phyloP scores from a whole-genome alignment of 1,140 invertebrate species.

The Spodoptera frugiperda region DNA sequence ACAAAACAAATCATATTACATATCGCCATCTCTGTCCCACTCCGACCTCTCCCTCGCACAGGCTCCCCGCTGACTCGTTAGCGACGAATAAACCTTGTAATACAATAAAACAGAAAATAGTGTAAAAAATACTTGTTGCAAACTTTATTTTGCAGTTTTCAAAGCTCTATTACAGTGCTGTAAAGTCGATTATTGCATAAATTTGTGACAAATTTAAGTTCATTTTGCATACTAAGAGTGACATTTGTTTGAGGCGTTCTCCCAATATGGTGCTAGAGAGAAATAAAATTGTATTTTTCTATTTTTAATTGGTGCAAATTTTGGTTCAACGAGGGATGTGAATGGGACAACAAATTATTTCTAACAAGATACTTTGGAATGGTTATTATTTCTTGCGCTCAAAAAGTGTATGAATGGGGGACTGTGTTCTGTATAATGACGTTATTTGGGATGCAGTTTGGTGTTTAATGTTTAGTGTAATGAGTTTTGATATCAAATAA shows the following conservation, averaged over 20 bases:
- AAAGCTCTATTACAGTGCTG: not conserved
- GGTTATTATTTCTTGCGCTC: slow-evolving; percentile 14
- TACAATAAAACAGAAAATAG: slow-evolving; percentile 80
- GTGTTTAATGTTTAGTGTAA: too few species aligned
- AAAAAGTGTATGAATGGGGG: not conserved
- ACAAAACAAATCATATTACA: slow-evolving; percentile 69
- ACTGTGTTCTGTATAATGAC: not conserved
- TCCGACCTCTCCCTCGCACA: slow-evolving; percentile 51
- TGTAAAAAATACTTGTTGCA: slow-evolving; percentile 72
- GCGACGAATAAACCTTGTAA: slow-evolving; percentile 78
- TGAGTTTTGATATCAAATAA: too few species aligned
- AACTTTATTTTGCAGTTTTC: slow-evolving; percentile 34
- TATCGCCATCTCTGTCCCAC: slow-evolving; percentile 54
- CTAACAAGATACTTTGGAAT: slow-evolving; percentile 51
- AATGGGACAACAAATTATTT: slow-evolving; percentile 51
- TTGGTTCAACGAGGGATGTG: slow-evolving; percentile 60
- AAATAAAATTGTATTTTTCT: slow-evolving; percentile 79
- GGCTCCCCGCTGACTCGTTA: slow-evolving; percentile 75
- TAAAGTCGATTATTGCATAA: slow-evolving; percentile 53
- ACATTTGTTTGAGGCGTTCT: slow-evolving; percentile 83
- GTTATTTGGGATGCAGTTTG: not conserved
- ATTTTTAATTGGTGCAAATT: slow-evolving; percentile 79
- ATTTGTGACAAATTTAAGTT: slow-evolving; percentile 31
- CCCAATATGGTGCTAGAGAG: slow-evolving; percentile 74
- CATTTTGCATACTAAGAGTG: slow-evolving; percentile 63